A percentile compares a stretch with the other conserved stretches of the same genome.
phyloP scores from a whole-genome alignment of 2,113 vertebrate species.

The Arvicanthis niloticus region DNA sequence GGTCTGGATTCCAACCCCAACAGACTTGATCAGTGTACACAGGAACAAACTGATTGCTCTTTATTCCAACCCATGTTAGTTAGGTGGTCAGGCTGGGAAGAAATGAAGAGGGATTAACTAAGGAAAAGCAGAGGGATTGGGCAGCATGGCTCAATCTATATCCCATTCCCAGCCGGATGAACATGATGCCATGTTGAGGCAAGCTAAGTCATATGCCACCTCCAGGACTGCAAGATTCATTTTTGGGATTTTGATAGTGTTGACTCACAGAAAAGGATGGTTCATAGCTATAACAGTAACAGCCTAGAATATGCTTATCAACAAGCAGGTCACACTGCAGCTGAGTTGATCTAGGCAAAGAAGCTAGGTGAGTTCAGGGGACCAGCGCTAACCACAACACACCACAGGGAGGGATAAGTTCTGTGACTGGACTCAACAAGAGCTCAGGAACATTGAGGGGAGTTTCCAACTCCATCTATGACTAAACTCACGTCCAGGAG shows the following conservation, averaged over 20 bases:
- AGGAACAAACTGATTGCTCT: not conserved
- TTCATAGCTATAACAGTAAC: not conserved
- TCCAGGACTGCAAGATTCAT: not conserved
- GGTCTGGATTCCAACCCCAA: not conserved
- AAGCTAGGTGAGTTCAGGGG: not conserved
- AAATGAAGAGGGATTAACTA: not conserved
- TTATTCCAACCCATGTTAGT: not conserved
- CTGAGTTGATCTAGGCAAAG: not conserved
- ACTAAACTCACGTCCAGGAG: not conserved
- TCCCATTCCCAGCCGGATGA: fast-evolving
- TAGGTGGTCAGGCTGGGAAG: not conserved
- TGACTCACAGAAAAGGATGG: not conserved
- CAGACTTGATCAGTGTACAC: too few species aligned
- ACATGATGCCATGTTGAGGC: not conserved
- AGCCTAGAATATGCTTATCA: not conserved
- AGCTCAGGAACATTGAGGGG: not conserved
- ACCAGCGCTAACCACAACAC: not conserved
- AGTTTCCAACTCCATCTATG: not conserved
- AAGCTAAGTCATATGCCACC: not conserved
- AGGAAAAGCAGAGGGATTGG: not conserved
- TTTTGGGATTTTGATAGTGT: not conserved
- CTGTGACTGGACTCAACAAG: not conserved
- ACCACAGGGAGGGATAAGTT: not conserved
- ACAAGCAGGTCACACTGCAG: not conserved
- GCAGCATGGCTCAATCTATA: fast-evolving